These are phyloP conservation scores for Mesocentrotus franciscanus DNA, from an alignment of 53 echinoderm and acorn worm genomes.

Conservation along the genomic window DNA sequence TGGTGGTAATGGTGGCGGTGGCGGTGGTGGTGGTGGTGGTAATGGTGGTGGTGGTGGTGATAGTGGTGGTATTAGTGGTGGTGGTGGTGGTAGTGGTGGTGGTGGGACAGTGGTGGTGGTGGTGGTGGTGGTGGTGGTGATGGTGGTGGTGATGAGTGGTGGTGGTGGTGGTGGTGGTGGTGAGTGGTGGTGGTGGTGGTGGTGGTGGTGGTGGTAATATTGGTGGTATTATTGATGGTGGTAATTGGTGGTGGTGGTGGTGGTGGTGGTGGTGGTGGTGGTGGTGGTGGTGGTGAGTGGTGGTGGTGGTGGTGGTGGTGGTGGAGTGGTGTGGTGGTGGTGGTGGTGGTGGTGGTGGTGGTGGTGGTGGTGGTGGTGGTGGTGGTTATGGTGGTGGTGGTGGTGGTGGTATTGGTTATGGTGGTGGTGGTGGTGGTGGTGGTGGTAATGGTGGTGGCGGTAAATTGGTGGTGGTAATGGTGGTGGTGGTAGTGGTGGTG, in stretches of 20 bases:
- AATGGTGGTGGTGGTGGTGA: background rate
- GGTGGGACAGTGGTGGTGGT: background rate
- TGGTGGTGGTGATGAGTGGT: background rate
- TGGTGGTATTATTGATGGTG: background rate
- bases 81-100: background rate
- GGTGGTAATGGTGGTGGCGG: background rate
- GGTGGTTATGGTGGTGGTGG: background rate
- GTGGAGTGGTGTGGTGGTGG: background rate
- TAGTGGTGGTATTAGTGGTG: background rate
- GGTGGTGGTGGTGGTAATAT: background rate
- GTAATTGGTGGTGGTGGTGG: background rate
- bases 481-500: background rate
- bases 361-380: background rate
- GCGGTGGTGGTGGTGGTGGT: too few species aligned
- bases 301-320: too few species aligned
- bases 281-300: background rate
- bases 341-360: background rate
- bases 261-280: background rate
- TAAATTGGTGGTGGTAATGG: background rate
- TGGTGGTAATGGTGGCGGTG: background rate
- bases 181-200: background rate
- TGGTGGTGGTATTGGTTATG: background rate
- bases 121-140: background rate
- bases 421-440: too few species aligned
- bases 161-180: too few species aligned